Evolutionary conservation across 2,888 invertebrate species (phyloP).

Genomic region (Pyrrhosoma nymphula): DNA sequence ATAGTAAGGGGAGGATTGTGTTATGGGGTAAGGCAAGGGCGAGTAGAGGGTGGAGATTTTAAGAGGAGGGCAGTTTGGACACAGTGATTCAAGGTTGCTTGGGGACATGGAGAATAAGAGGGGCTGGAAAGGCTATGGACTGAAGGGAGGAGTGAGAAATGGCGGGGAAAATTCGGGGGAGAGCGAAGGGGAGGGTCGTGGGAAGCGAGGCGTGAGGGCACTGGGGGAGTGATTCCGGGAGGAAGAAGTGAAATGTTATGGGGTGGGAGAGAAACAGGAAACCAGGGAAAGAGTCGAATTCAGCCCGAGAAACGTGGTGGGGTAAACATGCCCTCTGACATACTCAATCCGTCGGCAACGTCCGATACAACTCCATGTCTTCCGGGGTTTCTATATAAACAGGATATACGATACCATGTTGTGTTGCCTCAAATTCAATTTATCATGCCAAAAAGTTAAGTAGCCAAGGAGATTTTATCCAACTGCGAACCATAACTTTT

Average conservation of each 20-base stretch:
- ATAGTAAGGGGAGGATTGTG: neutral
- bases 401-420: too few relatives aligned
- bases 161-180: neutral
- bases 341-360: neutral
- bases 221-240: neutral
- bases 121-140: neutral
- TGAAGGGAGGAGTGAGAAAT: neutral
- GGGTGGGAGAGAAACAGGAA: neutral
- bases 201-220: neutral
- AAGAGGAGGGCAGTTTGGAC: neutral
- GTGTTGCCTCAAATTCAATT: too few relatives aligned
- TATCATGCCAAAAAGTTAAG: too few relatives aligned
- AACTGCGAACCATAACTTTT: too few relatives aligned
- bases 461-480: too few relatives aligned
- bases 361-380: too few relatives aligned
- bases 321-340: neutral
- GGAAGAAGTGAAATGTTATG: neutral
- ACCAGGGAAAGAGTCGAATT: neutral
- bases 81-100: neutral
- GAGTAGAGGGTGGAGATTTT: neutral
- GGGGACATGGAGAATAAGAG: neutral
- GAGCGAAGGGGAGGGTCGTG: neutral
- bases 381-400: too few relatives aligned
- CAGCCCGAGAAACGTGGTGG: neutral
- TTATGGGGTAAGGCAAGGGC: neutral